Evolutionary conservation across 2,797 vertebrate genomes (phyloP).

Genomic region (Tenualosa ilisha): DNA sequence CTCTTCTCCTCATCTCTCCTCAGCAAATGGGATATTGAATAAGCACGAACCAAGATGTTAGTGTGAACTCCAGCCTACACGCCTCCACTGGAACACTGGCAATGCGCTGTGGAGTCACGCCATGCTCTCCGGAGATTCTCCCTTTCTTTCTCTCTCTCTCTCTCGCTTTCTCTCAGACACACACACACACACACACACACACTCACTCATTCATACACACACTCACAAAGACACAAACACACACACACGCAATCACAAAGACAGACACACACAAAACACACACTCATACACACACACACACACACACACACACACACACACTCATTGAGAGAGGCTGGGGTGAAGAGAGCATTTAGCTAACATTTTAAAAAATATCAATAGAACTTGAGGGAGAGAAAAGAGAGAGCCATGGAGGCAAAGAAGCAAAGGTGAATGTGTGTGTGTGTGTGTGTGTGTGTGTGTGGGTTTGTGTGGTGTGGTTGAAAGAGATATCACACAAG

Average conservation of each 20-base stretch:
- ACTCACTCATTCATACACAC: no score
- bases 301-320: constrained; percentile 20
- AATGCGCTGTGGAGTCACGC: background rate
- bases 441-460: background rate
- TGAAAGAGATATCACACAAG: background rate
- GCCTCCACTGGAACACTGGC: background rate
- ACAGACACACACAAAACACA: no score
- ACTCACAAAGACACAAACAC: background rate
- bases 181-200: no score
- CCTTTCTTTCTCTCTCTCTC: no score
- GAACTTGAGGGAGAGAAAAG: background rate
- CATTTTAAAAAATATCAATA: background rate
- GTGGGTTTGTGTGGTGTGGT: background rate
- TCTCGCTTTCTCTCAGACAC: no score
- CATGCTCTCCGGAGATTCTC: background rate
- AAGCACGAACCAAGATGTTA: background rate
- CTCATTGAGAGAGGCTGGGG: background rate
- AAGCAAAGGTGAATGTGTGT: background rate
- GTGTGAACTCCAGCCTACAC: background rate
- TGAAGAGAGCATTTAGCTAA: background rate
- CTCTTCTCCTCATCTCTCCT: background rate
- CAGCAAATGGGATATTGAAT: constrained; percentile 13
- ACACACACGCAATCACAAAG: no score
- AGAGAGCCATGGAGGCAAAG: background rate
- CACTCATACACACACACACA: background rate